A percentile compares a stretch with the other conserved stretches of the same genome.
Conservation (phyloP, 2,888 invertebrate species). For the Caprella mutica region DNA sequence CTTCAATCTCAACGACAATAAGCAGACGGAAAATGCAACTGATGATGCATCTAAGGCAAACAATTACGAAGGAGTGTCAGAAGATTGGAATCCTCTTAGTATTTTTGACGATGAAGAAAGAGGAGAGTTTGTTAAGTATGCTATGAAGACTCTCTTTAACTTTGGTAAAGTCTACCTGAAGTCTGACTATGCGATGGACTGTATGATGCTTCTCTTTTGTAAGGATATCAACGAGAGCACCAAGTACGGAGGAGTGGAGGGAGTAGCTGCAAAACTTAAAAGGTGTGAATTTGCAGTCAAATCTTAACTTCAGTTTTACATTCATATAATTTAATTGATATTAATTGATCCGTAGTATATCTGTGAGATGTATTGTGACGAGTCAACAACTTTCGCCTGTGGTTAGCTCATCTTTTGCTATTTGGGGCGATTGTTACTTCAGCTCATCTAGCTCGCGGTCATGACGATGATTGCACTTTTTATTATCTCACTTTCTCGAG, state of each 20-base stretch:
- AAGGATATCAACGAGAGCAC: conserved; percentile 26
- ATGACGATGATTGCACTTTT: no score
- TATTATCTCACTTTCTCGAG: no score
- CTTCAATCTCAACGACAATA: no score
- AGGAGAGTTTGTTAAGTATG: conserved; percentile 22
- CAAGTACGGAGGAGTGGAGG: conserved; percentile 24
- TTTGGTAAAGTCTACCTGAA: conserved; percentile 29
- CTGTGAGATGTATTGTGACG: no score
- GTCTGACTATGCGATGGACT: conserved; percentile 29
- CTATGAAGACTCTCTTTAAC: conserved; percentile 27
- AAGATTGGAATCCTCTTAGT: neutral
- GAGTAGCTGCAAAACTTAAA: conserved; percentile 27
- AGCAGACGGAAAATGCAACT: no score
- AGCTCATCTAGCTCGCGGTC: no score
- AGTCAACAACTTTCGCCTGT: no score
- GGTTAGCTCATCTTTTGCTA: no score
- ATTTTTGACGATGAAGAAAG: conserved; percentile 19
- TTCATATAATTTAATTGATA: no score
- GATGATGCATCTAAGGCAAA: no score
- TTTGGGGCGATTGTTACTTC: no score
- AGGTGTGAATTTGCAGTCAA: conserved; percentile 13
- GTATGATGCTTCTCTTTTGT: conserved; percentile 32
- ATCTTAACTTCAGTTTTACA: neutral
- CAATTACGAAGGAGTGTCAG: neutral
- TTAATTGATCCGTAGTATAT: no score